Evolutionary conservation across 1,140 invertebrate species (phyloP).

Genomic region (Agrypnia vestita): DNA sequence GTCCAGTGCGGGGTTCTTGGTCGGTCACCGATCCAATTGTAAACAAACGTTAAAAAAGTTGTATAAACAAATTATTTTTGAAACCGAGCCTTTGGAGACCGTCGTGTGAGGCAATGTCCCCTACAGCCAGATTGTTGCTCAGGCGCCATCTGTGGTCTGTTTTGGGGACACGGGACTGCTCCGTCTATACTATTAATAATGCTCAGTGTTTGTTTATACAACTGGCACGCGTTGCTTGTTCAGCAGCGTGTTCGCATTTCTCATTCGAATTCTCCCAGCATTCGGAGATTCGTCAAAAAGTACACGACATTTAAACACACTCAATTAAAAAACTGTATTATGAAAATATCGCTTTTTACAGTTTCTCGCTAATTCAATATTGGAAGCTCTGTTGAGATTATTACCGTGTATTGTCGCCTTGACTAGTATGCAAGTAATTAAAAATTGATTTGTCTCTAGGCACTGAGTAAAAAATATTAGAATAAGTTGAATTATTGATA

Average conservation of each 20-base stretch:
- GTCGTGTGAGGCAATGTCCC: slow-evolving; percentile 29
- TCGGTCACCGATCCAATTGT: too few species aligned
- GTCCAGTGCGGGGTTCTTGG: too few species aligned
- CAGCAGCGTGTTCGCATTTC: not conserved
- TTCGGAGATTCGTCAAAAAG: not conserved
- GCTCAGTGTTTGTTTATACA: slow-evolving; percentile 17
- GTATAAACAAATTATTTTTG: too few species aligned
- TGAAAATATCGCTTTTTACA: not conserved
- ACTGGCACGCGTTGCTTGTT: slow-evolving; percentile 28
- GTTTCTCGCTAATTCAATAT: not conserved
- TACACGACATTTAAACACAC: not conserved
- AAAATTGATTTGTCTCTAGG: not conserved
- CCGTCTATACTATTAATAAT: slow-evolving; percentile 31
- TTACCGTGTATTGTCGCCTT: not conserved
- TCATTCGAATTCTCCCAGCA: not conserved
- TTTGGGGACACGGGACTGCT: slow-evolving; percentile 29
- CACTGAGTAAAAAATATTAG: not conserved
- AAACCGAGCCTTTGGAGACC: not conserved
- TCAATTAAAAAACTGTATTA: not conserved
- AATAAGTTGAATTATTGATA: too few species aligned
- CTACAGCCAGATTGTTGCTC: not conserved
- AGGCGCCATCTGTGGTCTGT: slow-evolving; percentile 6
- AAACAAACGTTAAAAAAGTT: too few species aligned
- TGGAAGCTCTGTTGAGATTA: not conserved
- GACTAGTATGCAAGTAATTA: not conserved